Evolutionary conservation across 1,140 invertebrate genomes (phyloP).

Genomic region (Phthorimaea operculella): DNA sequence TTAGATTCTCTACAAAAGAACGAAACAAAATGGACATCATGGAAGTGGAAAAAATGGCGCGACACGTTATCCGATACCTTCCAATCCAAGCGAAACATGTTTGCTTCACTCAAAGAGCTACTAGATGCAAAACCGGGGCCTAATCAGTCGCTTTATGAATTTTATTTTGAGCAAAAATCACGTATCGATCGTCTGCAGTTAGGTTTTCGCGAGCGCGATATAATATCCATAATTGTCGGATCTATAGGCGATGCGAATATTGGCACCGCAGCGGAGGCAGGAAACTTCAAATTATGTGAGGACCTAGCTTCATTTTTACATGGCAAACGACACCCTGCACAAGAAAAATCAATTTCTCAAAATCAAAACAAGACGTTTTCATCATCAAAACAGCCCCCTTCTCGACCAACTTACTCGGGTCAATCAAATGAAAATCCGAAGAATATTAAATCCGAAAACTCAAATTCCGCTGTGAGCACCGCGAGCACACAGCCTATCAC

Average conservation of each 20-base stretch:
- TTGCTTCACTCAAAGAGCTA: conserved; percentile 1
- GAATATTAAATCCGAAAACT: neutral
- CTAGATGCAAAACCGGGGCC: conserved; percentile 1
- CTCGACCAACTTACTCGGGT: neutral
- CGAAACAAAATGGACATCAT: conserved; percentile 5
- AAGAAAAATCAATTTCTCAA: neutral
- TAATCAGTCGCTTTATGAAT: conserved; percentile 10
- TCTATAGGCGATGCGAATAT: conserved; percentile 9
- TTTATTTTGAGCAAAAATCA: conserved; percentile 8
- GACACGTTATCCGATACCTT: conserved; percentile 5
- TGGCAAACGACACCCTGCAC: neutral
- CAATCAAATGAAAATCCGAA: neutral
- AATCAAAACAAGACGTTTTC: neutral
- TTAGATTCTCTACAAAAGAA: conserved; percentile 8
- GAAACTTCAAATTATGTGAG: conserved; percentile 12
- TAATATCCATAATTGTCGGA: conserved; percentile 8
- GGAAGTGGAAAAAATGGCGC: conserved; percentile 9
- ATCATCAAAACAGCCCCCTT: neutral
- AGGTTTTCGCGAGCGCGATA: conserved; percentile 3
- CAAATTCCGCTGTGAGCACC: neutral
- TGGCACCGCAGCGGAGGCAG: conserved; percentile 9
- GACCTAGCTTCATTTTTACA: conserved; percentile 15
- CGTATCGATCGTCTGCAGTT: neutral
- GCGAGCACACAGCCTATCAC: neutral
- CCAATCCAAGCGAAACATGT: conserved; percentile 8